Conservation (phyloP, 2,797 vertebrate species). For the Girardinus metallicus region DNA sequence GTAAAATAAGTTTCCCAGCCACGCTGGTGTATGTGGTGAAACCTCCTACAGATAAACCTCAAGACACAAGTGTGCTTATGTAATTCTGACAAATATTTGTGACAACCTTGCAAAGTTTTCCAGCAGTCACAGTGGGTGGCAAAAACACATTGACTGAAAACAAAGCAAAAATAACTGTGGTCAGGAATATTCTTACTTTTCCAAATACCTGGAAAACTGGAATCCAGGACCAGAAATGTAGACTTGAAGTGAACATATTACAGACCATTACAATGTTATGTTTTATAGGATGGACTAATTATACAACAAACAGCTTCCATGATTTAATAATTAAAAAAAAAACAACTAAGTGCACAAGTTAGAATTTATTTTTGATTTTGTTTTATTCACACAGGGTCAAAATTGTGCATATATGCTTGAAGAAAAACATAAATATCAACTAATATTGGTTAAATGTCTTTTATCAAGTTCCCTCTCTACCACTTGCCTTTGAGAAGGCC, state of each 20-base stretch:
- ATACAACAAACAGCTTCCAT: background rate
- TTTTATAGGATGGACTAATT: background rate
- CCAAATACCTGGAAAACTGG: background rate
- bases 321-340: background rate
- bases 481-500: background rate
- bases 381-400: background rate
- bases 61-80: background rate
- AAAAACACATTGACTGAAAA: background rate
- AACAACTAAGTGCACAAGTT: background rate
- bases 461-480: background rate
- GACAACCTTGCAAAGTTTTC: background rate
- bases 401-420: background rate
- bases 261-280: background rate
- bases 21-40: background rate
- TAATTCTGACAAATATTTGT: background rate
- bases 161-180: background rate
- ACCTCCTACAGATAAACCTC: background rate
- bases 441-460: background rate
- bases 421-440: background rate
- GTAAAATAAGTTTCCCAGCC: background rate
- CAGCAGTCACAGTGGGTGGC: background rate
- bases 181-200: background rate
- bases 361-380: background rate
- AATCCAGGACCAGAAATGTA: background rate
- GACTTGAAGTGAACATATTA: background rate